Evolutionary conservation across 2,888 invertebrate genomes (phyloP), one percentile per base, ranked within the genome.

Genomic region (Chirona hameri): DNA sequence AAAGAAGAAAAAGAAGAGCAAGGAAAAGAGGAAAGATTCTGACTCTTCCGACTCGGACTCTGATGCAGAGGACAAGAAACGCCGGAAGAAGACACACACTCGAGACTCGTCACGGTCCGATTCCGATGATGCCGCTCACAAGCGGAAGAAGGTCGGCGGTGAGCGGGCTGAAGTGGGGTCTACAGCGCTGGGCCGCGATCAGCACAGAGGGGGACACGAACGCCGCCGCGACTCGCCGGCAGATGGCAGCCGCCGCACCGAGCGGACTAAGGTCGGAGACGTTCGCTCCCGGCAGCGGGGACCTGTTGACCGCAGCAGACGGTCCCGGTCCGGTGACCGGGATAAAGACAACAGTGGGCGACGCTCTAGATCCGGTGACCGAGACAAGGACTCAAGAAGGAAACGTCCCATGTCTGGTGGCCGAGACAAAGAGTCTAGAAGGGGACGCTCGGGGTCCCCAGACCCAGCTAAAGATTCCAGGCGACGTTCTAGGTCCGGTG

Each of bases 1-100:
- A 69, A 57, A 82, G 57, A 84, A 31, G 76, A 81, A 82, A 69
- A 84, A 83, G 83, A 81, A 48, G 52, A 81, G 39, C 31, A 82
- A 55, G 21, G 81, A 81, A 65, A 84, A 82, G 81, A 81, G 60
- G 65, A 82, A 55, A 57, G 81, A 39, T 5, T n/a, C 60, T 24
- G n/a, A 60, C n/a, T 29, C 39, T 15, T 82, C 82, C 14, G 29
- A 55, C n/a, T 57, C 57, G 9, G 79, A 79, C 1, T 21, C 80
- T 12, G 81, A 46, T 2, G 27, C 52, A 1, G 65, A 46, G 9
- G 60, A 80, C 7, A 55, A 82, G 48, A 82, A 60, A 29, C 27
- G 15, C n/a, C 27, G 46, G 12, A 82, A 65, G 15, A 69, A 39
- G 27, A 79, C 24, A 57, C 24, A 31, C 9, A 80, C n/a, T 31